Evolutionary conservation across 2,888 invertebrate genomes (phyloP), one percentile per base, ranked within the genome.

Genomic region (Xiphydria camelus): DNA sequence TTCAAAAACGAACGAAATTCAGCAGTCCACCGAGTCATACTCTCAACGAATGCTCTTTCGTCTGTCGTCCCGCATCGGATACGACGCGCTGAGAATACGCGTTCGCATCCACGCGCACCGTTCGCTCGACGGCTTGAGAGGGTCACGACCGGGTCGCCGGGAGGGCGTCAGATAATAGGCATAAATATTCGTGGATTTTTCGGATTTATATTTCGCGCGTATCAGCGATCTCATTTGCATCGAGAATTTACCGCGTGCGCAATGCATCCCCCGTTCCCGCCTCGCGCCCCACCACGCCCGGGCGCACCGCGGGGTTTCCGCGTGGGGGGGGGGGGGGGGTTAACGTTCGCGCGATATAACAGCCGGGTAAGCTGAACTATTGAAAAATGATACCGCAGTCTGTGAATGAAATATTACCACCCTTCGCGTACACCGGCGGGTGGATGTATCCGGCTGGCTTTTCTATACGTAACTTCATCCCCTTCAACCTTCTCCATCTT

Each of bases 201-300:
- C 55, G 64, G 64, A 73, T 73, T 70, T 72, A 73, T 71, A 72
- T 67, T 68, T 68, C 59, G 57, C 60, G 59, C 64, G 60, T 70
- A 70, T 72, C 72, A 61, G 64, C 56, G 49, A 65, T 68, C 68
- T 69, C 67, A 71, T 73, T 73, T 73, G 70, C 71, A 72, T 71
- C 50, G 60, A 51, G 63, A 71, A 72, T 72, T 71, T 72, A 70
- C 56, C 51, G 57, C 53, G 57, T 26, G 55, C 41, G 47, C 61
- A 55, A 57, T 57, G 33, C 33, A 14, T 17, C 33, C 33, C n/a
- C 31, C 31, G 4, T 18, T 9, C 7, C 33, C 6, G 7, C 33
- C 14, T 9, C 33, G 22, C 26, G 42, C 26, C 35, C 39, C 34
- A 45, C 46, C 40, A 42, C 40, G 49, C 33, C 25, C 37, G 32